Evolutionary conservation across 2,797 vertebrate species (phyloP), one percentile per base, ranked within the genome.

Genomic region (Chloroceryle amazona): DNA sequence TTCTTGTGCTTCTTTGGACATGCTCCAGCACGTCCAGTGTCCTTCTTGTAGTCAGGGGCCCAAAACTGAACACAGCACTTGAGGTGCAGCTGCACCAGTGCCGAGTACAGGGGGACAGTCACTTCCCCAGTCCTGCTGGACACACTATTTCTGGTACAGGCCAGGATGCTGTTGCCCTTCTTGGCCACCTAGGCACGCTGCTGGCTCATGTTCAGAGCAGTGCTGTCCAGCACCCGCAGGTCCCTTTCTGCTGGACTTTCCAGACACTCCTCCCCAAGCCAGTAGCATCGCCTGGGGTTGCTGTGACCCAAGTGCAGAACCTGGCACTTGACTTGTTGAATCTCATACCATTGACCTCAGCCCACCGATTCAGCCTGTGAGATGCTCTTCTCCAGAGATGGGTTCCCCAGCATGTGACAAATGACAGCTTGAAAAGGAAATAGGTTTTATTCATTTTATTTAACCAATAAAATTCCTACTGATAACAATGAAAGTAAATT

Each of bases 401-500:
- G 31, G 31, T 61, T 70, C 44, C 60, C 37, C 75, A 42, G 55
- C 14, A n/a, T 1, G 3, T 23, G 52, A 44, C 42, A 87, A 90
- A 92, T 25, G 71, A 96, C 6, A 90, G 44, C n/a, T 73, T 3
- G 1, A 81, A 75, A 33, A 46, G 29, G 22, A 87, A 67, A 90
- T 61, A 62, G 73, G 62, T 97, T 98, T 98, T 97, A 96, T 97
- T 96, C 93, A 89, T 98, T 98, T 98, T 98, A 98, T 98, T 98
- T 98, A 98, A 98, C 98, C 97, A 98, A 98, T 97, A 97, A 98
- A 98, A 98, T 98, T 98, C 97, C 98, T 98, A 98, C 97, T 96
- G 97, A 98, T 98, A 98, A 98, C 98, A 98, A 98, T 97, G 98
- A 98, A 98, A 98, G 98, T 98, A 98, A 98, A 98, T 98, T 98